These are phyloP conservation scores for Benitochromis conjunctus DNA, from an alignment of 2,113 vertebrate genomes.

Conservation along the genomic window DNA sequence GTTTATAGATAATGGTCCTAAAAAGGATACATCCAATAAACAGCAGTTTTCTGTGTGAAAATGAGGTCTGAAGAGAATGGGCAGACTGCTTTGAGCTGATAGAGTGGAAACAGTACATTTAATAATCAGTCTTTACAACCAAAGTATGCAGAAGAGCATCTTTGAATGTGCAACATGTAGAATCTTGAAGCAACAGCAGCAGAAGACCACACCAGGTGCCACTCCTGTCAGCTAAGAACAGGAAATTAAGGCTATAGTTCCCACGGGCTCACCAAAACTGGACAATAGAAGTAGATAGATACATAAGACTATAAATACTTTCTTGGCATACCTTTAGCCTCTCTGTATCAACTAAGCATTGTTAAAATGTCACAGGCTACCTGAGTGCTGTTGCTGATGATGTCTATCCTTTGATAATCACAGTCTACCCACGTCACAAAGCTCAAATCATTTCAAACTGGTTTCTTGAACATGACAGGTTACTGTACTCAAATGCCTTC, in stretches of 20 bases:
- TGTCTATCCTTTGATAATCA: neutral
- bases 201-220: rapidly evolving
- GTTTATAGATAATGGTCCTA: neutral
- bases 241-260: no score
- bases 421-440: neutral
- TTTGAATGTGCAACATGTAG: neutral
- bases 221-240: neutral
- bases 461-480: neutral
- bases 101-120: no score
- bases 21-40: neutral
- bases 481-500: rapidly evolving
- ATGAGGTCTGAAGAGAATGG: rapidly evolving
- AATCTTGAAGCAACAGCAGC: neutral
- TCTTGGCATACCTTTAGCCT: neutral
- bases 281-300: neutral
- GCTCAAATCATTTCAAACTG: neutral
- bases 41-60: neutral
- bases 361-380: neutral
- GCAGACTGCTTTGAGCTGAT: rapidly evolving
- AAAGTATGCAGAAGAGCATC: neutral
- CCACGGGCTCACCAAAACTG: neutral
- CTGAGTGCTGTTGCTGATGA: neutral
- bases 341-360: neutral
- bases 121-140: neutral
- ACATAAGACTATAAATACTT: neutral